phyloP scores from a whole-genome alignment of 2,888 invertebrate species.

The Ichneumon xanthorius region DNA sequence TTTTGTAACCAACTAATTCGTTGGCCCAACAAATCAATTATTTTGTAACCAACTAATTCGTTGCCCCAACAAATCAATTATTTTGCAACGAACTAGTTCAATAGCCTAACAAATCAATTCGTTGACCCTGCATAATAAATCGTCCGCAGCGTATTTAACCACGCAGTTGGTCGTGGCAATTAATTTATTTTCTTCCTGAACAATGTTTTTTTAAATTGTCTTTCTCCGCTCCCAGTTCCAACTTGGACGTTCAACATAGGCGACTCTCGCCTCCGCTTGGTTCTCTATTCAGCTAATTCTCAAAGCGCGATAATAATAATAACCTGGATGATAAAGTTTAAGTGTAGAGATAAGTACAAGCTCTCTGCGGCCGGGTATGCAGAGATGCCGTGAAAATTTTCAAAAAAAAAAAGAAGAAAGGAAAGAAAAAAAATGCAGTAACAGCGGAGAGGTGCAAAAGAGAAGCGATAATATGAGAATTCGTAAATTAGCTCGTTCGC shows the following conservation, averaged over 20 bases:
- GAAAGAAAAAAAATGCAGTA: not conserved
- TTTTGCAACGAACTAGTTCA: too few species aligned
- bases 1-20: too few species aligned
- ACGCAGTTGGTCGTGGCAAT: too few species aligned
- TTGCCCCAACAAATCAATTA: too few species aligned
- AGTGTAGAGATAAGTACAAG: conserved; percentile 28
- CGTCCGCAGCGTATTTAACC: not conserved
- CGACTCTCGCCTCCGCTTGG: not conserved
- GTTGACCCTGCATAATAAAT: not conserved
- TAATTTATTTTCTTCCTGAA: not conserved
- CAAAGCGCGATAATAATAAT: conserved; percentile 35
- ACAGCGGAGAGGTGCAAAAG: conserved; percentile 53
- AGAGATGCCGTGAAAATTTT: conserved; percentile 26
- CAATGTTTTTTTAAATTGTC: not conserved
- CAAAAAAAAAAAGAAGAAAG: conserved; percentile 2
- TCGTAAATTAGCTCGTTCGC: conserved; percentile 73
- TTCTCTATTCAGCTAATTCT: conserved; percentile 59
- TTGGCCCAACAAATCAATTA: too few species aligned
- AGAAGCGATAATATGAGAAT: conserved; percentile 63
- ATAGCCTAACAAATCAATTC: too few species aligned
- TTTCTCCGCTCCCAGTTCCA: not conserved
- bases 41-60: too few species aligned
- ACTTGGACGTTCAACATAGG: not conserved
- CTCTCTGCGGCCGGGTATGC: not conserved
- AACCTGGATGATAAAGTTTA: conserved; percentile 49